phyloP scores from a whole-genome alignment of 2,797 vertebrate species.

The Oceanodroma leucorhoa region DNA sequence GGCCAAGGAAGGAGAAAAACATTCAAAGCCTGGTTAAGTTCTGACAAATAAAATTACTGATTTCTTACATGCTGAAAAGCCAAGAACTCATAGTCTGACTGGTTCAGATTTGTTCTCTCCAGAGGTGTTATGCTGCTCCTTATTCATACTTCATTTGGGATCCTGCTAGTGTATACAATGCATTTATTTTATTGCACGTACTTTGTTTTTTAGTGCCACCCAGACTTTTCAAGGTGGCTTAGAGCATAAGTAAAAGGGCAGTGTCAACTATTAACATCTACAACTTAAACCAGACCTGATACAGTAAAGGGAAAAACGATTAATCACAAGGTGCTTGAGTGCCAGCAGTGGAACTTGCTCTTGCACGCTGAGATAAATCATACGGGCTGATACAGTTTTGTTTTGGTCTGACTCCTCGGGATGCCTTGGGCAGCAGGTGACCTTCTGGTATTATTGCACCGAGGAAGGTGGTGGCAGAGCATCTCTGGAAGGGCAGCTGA shows the following conservation, averaged over 20 bases:
- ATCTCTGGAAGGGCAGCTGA: not conserved
- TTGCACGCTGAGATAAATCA: not conserved
- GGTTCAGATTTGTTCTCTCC: not conserved
- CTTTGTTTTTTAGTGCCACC: slow-evolving; percentile 29
- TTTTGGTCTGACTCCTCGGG: not conserved
- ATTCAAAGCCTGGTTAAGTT: not conserved
- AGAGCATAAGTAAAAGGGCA: not conserved
- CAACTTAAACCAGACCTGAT: not conserved
- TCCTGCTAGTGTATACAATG: not conserved
- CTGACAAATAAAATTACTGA: not conserved
- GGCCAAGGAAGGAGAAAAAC: slow-evolving; percentile 1
- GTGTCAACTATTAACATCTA: not conserved
- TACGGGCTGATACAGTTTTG: not conserved
- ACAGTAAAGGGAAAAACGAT: not conserved
- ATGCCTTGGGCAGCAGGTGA: not conserved
- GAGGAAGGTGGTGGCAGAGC: not conserved
- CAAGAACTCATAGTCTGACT: not conserved
- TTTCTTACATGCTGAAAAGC: not conserved
- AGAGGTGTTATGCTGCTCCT: not conserved
- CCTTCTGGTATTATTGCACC: not conserved
- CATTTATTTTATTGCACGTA: slow-evolving; percentile 14
- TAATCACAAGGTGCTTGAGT: not conserved
- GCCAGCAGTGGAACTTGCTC: not conserved
- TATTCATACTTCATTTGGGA: slow-evolving; percentile 29
- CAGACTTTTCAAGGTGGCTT: slow-evolving; percentile 24